phyloP scores from a whole-genome alignment of 2,888 invertebrate species.

The Nasonovia ribisnigri region DNA sequence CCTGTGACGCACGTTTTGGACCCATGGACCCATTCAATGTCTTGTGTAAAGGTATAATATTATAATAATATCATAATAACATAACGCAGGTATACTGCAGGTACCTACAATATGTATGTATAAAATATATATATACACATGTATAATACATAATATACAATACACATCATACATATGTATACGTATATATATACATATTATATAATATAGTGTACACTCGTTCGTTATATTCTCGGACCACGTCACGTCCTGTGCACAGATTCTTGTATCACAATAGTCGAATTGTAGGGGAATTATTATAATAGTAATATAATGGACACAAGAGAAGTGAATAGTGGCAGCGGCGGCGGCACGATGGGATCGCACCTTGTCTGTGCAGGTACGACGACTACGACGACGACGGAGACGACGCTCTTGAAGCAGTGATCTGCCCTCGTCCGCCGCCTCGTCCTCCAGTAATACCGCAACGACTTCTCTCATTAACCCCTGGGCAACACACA shows the following conservation, averaged over 20 bases:
- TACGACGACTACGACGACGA: neutral
- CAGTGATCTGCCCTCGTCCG: neutral
- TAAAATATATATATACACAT: neutral
- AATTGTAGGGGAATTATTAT: constrained; percentile 31
- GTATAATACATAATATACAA: too few relatives aligned
- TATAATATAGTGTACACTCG: neutral
- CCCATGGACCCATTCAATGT: neutral
- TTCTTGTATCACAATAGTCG: constrained; percentile 45
- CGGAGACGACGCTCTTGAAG: constrained; percentile 4
- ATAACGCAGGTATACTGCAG: neutral
- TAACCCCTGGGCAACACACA: constrained; percentile 50
- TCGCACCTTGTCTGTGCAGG: constrained; percentile 12
- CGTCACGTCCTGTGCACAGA: constrained; percentile 43
- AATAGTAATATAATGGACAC: constrained; percentile 42
- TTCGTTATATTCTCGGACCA: constrained; percentile 46
- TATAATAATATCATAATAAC: constrained; percentile 1
- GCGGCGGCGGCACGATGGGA: constrained; percentile 4
- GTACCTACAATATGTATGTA: neutral
- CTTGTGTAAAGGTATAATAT: neutral
- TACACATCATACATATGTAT: neutral
- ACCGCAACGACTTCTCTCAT: constrained; percentile 40
- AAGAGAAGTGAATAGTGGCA: constrained; percentile 31
- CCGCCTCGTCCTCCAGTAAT: neutral
- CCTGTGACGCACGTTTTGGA: constrained; percentile 20
- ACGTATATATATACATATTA: neutral